These are phyloP conservation scores for Drosophila parthenogenetica DNA, from an alignment of 2,888 invertebrate genomes.

Conservation along the genomic window DNA sequence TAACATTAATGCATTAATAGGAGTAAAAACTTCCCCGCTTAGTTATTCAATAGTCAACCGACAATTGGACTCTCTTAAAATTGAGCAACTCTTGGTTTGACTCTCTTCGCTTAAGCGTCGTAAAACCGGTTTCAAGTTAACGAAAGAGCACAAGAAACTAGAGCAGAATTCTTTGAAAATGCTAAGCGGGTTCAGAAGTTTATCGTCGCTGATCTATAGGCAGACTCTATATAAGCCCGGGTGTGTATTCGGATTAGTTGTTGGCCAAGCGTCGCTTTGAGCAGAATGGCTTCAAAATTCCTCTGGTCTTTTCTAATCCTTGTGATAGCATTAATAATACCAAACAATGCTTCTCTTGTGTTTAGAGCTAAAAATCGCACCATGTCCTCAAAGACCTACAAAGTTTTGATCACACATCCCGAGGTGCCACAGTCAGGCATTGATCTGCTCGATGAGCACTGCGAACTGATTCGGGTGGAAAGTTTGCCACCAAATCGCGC, in stretches of 20 bases:
- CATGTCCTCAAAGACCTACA: constrained; percentile 81
- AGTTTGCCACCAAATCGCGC: constrained; percentile 76
- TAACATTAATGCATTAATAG: background rate
- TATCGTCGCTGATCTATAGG: constrained; percentile 48
- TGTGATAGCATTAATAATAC: constrained; percentile 32
- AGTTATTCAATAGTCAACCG: constrained; percentile 2
- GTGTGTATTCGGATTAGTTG: constrained; percentile 59
- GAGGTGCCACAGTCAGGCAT: constrained; percentile 89
- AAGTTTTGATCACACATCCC: constrained; percentile 90
- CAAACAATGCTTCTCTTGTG: constrained; percentile 48
- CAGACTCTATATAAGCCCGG: constrained; percentile 44
- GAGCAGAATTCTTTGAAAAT: constrained; percentile 37
- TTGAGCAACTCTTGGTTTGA: background rate
- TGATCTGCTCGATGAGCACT: constrained; percentile 87
- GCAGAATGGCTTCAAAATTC: constrained; percentile 27
- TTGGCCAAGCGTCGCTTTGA: constrained; percentile 30
- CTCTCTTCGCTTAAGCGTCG: constrained; percentile 3
- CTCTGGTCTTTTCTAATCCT: constrained; percentile 20
- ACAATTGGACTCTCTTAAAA: background rate
- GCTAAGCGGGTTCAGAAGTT: constrained; percentile 66
- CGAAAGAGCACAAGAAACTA: background rate
- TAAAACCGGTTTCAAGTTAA: constrained; percentile 34
- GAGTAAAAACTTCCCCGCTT: background rate
- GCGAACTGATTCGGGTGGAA: constrained; percentile 77
- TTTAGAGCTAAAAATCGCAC: constrained; percentile 53